Base-by-base conservation (phyloP, 2,888 invertebrate genomes). In the Neocrepidodera transversa region DNA sequence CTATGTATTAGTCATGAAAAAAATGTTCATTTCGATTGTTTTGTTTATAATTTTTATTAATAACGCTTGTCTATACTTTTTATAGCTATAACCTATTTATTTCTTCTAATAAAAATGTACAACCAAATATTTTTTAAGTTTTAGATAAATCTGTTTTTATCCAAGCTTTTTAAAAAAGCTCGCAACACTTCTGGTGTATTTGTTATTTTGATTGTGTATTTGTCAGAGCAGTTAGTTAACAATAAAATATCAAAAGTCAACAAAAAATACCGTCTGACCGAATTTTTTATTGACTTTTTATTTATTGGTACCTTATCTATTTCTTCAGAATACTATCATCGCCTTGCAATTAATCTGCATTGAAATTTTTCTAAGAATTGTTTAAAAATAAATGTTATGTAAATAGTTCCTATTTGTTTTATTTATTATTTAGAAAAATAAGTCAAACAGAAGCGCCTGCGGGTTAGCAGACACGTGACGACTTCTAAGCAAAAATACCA, bases 351-450 rank as follows among this genome's bases (percentile, higher is more conserved):
- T 49, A 11, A 30, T 42, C 43, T 53, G 35, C 42, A 58, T 28
- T 53, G 10, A 13, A 26, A 53, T 35, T 58, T 58, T 58, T 58
- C 47, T 58, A 58, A 26, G 32, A 48, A 48, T 48, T 53, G 58
- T 58, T 58, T 53, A 26, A 51, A 52, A 58, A 52, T 58, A 58
- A 42, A 58, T 52, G 51, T 58, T 52, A 52, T 52, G 58, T 58
- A 58, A 58, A 52, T 58, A 58, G 47, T 47, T 36, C 10, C 7
- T n/a, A 2, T 30, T 30, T 30, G 30, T 30, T 30, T 30, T 30
- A n/a, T 23, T 23, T 23, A 23, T 23, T 23, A n/a, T n/a, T n/a
- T n/a, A n/a, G n/a, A n/a, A n/a, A n/a, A n/a, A n/a, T n/a, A n/a
- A n/a, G n/a, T n/a, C n/a, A n/a, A n/a, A n/a, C n/a, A n/a, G n/a